These are phyloP conservation scores for Augiades crinisus DNA, from an alignment of 2,888 invertebrate genomes.

Conservation along the genomic window DNA sequence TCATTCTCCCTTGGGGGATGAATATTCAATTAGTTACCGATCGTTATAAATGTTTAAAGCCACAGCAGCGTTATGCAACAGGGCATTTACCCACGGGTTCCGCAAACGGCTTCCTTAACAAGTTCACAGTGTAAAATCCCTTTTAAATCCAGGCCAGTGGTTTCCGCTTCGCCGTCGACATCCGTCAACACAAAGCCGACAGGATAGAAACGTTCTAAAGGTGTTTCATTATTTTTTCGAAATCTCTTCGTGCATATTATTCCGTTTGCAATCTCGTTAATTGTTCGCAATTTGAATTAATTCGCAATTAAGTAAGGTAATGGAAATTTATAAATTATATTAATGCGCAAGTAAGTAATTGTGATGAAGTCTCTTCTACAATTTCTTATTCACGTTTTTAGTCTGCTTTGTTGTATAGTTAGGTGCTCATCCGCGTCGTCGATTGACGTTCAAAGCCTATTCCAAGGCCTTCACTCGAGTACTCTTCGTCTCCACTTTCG, in stretches of 20 bases:
- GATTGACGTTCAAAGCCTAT: too few species aligned
- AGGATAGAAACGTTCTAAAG: conserved; percentile 3
- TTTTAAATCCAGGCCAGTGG: conserved; percentile 25
- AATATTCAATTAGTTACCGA: too few species aligned
- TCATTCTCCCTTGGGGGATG: too few species aligned
- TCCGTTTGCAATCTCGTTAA: not conserved
- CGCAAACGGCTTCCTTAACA: conserved; percentile 24
- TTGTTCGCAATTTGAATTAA: not conserved
- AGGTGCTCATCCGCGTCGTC: too few species aligned
- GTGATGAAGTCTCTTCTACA: too few species aligned
- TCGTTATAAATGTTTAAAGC: conserved; percentile 11
- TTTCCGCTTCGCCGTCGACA: conserved; percentile 20
- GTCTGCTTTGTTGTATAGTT: too few species aligned
- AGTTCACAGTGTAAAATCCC: conserved; percentile 24
- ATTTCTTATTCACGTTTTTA: too few species aligned
- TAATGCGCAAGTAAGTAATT: too few species aligned
- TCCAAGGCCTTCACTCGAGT: too few species aligned
- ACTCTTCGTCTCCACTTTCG: too few species aligned
- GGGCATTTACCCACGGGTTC: conserved; percentile 22
- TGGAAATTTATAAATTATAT: too few species aligned
- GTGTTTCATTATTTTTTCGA: not conserved
- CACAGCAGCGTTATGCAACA: conserved; percentile 19
- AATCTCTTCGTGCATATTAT: not conserved
- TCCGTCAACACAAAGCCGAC: conserved; percentile 16
- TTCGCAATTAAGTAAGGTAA: too few species aligned